phyloP scores from a whole-genome alignment of 2,888 invertebrate genomes.

The Caenorhabditis doughertyi region DNA sequence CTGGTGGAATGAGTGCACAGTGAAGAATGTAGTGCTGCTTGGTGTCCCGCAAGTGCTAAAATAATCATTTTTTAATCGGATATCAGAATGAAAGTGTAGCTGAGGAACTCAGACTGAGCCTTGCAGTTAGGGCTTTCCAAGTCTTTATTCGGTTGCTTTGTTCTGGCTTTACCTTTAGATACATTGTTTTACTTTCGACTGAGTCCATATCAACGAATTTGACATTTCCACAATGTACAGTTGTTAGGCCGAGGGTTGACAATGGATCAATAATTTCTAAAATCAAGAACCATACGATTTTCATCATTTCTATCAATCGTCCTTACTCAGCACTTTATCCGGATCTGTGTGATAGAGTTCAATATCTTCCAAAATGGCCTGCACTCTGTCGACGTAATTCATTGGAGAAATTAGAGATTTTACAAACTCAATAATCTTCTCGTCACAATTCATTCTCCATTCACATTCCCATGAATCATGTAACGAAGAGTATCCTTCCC shows the following conservation, averaged over 20 bases:
- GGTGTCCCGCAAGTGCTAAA: slow-evolving; percentile 9
- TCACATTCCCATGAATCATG: not conserved
- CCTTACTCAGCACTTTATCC: not conserved
- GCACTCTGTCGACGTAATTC: too few relatives aligned
- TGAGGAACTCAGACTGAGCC: too few relatives aligned
- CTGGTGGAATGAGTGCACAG: not conserved
- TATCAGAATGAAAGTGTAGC: too few relatives aligned
- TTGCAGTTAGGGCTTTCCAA: too few relatives aligned
- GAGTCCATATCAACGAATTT: slow-evolving; percentile 9
- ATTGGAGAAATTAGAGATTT: not conserved
- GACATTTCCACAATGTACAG: not conserved
- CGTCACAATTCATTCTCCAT: not conserved
- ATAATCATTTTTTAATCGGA: too few relatives aligned
- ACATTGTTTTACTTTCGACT: not conserved
- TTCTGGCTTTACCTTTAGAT: slow-evolving; percentile 23
- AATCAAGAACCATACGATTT: not conserved
- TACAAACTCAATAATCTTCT: slow-evolving; percentile 5
- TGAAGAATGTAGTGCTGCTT: not conserved
- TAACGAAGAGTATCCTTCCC: not conserved
- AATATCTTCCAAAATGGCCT: too few relatives aligned
- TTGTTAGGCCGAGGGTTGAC: not conserved
- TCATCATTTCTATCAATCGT: not conserved
- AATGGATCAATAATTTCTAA: not conserved
- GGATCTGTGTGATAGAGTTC: too few relatives aligned
- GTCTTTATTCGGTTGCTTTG: too few relatives aligned